phyloP scores from a whole-genome alignment of 2,113 vertebrate species.

The Dasyurus viverrinus region DNA sequence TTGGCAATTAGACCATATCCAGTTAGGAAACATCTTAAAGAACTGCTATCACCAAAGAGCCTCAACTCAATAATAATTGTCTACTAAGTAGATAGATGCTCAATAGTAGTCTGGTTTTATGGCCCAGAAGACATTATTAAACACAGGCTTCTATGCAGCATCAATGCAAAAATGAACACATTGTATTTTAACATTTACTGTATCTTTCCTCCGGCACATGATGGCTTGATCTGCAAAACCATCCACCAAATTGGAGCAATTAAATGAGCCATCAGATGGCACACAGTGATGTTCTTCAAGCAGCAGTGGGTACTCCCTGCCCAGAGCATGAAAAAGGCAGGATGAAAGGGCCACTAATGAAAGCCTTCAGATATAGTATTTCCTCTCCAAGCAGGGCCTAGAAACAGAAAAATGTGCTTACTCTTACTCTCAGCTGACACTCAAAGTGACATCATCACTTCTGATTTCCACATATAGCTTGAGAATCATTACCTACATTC shows the following conservation, averaged over 20 bases:
- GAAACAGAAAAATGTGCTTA: neutral
- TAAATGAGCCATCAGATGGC: neutral
- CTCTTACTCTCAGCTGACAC: neutral
- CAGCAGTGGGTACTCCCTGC: neutral
- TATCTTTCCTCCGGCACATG: neutral
- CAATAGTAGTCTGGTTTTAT: neutral
- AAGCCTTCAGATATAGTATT: neutral
- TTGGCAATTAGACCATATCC: neutral
- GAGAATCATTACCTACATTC: neutral
- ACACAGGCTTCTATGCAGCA: neutral
- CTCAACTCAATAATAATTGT: neutral
- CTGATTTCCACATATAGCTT: neutral
- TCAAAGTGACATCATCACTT: neutral
- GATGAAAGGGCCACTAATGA: neutral
- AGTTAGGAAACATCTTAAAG: neutral
- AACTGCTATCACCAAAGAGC: neutral
- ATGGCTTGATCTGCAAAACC: neutral
- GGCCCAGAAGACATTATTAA: neutral
- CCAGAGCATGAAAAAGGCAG: neutral
- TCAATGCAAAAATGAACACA: neutral
- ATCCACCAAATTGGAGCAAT: neutral
- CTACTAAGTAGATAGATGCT: neutral
- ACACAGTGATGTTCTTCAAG: neutral
- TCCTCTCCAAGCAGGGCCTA: neutral
- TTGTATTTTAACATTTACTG: neutral